Conservation (phyloP, 2,797 vertebrate genomes). For the Pelobates cultripes region DNA sequence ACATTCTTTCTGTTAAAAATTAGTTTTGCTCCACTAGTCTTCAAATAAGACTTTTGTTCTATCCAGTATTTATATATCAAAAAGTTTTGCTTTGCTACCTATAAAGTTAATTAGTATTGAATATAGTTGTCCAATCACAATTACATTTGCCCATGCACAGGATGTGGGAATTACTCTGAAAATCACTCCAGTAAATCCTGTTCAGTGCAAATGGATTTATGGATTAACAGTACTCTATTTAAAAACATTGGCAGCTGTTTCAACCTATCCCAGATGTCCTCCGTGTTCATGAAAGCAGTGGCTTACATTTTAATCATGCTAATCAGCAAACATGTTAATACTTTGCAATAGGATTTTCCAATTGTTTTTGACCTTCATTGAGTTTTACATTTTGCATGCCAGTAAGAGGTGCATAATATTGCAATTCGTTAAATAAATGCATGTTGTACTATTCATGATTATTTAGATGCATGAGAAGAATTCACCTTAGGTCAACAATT, state of each 20-base stretch:
- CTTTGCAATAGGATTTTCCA: conserved; percentile 52
- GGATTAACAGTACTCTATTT: conserved; percentile 54
- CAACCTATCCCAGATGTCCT: conserved; percentile 51
- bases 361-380: conserved; percentile 49
- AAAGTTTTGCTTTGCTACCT: conserved; percentile 15
- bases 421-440: neutral
- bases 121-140: conserved; percentile 15
- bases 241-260: conserved; percentile 54
- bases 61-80: neutral
- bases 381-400: neutral
- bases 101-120: conserved; percentile 30
- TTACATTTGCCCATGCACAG: conserved; percentile 34
- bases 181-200: conserved; percentile 48
- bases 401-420: neutral
- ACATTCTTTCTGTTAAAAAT: no score
- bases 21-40: neutral
- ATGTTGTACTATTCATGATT: no score
- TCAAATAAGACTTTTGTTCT: neutral
- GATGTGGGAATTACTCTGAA: conserved; percentile 40
- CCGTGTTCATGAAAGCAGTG: conserved; percentile 48
- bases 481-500: no score
- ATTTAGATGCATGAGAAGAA: no score
- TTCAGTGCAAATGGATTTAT: conserved; percentile 54
- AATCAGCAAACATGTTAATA: conserved; percentile 54
- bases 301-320: conserved; percentile 52